Percentiles rank a stretch among this genome's conserved stretches.
Conservation (phyloP, 1,140 invertebrate species). For the Pollicipes pollicipes region DNA sequence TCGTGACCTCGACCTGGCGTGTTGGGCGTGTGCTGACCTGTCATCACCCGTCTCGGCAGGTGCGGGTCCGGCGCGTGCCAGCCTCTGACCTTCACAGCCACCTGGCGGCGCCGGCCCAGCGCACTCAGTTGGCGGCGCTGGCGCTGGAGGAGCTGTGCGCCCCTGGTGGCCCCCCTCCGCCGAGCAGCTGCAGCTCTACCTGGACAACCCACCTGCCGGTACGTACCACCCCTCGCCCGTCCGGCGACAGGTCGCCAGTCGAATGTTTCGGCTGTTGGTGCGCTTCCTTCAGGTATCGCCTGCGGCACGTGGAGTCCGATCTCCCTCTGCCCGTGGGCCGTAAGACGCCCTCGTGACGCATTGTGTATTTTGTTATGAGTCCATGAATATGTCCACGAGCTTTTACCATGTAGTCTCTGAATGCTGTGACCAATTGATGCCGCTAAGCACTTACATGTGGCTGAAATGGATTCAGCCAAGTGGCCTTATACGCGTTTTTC, state of each 20-base stretch:
- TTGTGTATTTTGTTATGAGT: neutral
- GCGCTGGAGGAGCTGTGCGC: constrained; percentile 25
- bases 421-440: no score
- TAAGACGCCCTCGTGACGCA: constrained; percentile 55
- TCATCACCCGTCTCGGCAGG: constrained; percentile 14
- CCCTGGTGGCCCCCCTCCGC: constrained; percentile 21
- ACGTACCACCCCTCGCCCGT: constrained; percentile 12
- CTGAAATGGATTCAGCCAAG: no score
- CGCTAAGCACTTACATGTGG: no score
- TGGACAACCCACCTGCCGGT: constrained; percentile 70
- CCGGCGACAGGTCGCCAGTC: no score
- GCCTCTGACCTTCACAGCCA: constrained; percentile 50
- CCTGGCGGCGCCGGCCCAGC: constrained; percentile 27
- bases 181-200: constrained; percentile 62
- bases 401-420: no score
- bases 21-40: neutral
- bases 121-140: constrained; percentile 17
- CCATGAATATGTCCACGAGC: no score
- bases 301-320: no score
- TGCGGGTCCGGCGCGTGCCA: constrained; percentile 44
- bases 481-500: no score
- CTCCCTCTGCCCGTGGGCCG: no score
- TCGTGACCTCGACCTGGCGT: no score
- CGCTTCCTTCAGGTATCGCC: no score
- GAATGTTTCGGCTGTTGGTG: no score